A percentile compares a stretch with the other conserved stretches of the same genome.
phyloP scores from a whole-genome alignment of 2,113 vertebrate genomes.

The Leptobrachium ailaonicum region DNA sequence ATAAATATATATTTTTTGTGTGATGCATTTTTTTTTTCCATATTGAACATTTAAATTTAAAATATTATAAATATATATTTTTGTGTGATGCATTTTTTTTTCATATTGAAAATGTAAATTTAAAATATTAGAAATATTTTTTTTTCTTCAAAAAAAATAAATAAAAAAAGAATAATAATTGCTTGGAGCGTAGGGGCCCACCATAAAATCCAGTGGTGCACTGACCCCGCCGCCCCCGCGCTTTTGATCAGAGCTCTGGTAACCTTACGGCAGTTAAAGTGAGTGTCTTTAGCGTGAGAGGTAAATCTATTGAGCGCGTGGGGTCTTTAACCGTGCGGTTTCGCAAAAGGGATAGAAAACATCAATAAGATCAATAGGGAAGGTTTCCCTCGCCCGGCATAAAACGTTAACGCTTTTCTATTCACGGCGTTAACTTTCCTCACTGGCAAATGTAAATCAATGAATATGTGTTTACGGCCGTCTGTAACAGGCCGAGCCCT shows the following conservation, averaged over 20 bases:
- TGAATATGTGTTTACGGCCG: constrained; percentile 49
- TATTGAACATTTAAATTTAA: too few species aligned
- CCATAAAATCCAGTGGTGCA: too few species aligned
- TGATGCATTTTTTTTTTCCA: too few species aligned
- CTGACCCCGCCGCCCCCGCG: not conserved
- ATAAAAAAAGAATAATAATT: too few species aligned
- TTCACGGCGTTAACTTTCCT: constrained; percentile 66
- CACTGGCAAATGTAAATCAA: constrained; percentile 75
- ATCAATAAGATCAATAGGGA: constrained; percentile 81
- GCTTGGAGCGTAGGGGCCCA: too few species aligned
- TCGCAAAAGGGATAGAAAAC: constrained; percentile 77
- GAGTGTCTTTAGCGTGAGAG: constrained; percentile 47
- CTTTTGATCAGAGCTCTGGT: not conserved
- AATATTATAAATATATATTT: too few species aligned
- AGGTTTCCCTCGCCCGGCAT: constrained; percentile 77
- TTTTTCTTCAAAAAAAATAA: too few species aligned
- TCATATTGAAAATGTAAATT: too few species aligned
- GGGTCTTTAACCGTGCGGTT: constrained; percentile 73
- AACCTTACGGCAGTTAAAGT: not conserved
- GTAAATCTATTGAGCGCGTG: constrained; percentile 62
- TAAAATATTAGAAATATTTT: too few species aligned
- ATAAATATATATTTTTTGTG: too few species aligned
- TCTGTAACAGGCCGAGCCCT: constrained; percentile 58
- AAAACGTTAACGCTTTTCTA: constrained; percentile 68
- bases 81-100: too few species aligned